phyloP scores from a whole-genome alignment of 2,888 invertebrate genomes.

The Drosophila macrospina region DNA sequence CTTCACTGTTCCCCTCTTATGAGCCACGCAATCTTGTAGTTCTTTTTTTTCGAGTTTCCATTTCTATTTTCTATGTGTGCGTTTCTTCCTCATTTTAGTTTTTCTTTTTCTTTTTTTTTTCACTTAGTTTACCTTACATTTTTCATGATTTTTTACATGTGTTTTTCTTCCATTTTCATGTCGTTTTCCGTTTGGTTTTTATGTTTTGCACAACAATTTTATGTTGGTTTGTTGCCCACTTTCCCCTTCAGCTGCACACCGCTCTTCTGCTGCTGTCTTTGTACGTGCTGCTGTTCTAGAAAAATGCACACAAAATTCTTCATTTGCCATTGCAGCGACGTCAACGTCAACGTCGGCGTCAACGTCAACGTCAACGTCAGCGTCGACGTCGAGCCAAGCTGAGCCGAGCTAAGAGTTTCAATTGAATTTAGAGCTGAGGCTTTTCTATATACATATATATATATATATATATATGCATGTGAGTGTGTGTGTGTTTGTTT shows the following conservation, averaged over 20 bases:
- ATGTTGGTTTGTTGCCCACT: slow-evolving; percentile 66
- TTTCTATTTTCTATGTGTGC: slow-evolving; percentile 24
- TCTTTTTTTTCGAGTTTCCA: slow-evolving; percentile 27
- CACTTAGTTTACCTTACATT: slow-evolving; percentile 74
- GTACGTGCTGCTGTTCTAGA: slow-evolving; percentile 68
- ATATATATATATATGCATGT: not conserved
- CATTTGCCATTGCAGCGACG: slow-evolving; percentile 57
- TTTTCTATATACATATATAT: slow-evolving; percentile 24
- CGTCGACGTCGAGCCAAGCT: slow-evolving; percentile 26
- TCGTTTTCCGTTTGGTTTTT: slow-evolving; percentile 75
- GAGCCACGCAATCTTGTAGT: slow-evolving; percentile 16
- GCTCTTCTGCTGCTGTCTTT: slow-evolving; percentile 11
- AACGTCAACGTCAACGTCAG: slow-evolving; percentile 20
- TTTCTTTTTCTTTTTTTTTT: slow-evolving; percentile 42
- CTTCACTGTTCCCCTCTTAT: slow-evolving; percentile 4
- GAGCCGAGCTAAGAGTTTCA: slow-evolving; percentile 69
- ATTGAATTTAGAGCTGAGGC: slow-evolving; percentile 75
- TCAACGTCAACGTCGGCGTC: slow-evolving; percentile 21
- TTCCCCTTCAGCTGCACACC: not conserved
- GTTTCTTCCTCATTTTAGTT: too few relatives aligned
- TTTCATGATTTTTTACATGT: slow-evolving; percentile 66
- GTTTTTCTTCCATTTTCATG: slow-evolving; percentile 57
- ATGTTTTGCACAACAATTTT: slow-evolving; percentile 78
- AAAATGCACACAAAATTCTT: slow-evolving; percentile 79
- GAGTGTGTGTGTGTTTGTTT: slow-evolving; percentile 12